phyloP scores from a whole-genome alignment of 2,113 vertebrate genomes.

The Sclerurus mexicanus region DNA sequence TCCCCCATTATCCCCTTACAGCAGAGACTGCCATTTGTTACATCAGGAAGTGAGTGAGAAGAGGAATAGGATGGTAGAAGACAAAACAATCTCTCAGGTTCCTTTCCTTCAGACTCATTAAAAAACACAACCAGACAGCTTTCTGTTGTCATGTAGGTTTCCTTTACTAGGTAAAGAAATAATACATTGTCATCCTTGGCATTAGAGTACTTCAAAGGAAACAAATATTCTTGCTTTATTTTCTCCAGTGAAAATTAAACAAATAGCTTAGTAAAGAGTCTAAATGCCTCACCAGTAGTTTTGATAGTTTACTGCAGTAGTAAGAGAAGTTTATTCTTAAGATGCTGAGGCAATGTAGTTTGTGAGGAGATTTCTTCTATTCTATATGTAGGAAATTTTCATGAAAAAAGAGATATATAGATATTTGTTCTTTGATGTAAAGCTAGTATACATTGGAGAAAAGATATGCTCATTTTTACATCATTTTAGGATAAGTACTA shows the following conservation, averaged over 20 bases:
- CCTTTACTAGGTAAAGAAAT: neutral
- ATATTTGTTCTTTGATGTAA: neutral
- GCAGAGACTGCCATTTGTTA: neutral
- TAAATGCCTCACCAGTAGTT: neutral
- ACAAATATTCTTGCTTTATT: neutral
- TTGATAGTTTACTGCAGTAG: neutral
- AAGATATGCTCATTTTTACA: neutral
- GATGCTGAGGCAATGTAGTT: neutral
- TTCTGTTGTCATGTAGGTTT: neutral
- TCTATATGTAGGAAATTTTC: neutral
- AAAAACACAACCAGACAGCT: neutral
- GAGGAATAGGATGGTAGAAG: neutral
- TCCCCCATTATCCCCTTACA: neutral
- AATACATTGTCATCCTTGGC: neutral
- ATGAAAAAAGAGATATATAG: neutral
- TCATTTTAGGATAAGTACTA: neutral
- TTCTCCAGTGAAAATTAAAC: neutral
- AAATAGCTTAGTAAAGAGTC: neutral
- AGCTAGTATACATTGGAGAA: neutral
- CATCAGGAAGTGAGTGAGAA: neutral
- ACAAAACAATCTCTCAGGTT: neutral
- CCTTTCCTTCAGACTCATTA: neutral
- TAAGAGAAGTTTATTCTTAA: neutral
- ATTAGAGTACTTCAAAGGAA: neutral
- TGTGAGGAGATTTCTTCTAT: neutral